Base-by-base conservation (phyloP, 2,113 vertebrate species). In the Pionites leucogaster region DNA sequence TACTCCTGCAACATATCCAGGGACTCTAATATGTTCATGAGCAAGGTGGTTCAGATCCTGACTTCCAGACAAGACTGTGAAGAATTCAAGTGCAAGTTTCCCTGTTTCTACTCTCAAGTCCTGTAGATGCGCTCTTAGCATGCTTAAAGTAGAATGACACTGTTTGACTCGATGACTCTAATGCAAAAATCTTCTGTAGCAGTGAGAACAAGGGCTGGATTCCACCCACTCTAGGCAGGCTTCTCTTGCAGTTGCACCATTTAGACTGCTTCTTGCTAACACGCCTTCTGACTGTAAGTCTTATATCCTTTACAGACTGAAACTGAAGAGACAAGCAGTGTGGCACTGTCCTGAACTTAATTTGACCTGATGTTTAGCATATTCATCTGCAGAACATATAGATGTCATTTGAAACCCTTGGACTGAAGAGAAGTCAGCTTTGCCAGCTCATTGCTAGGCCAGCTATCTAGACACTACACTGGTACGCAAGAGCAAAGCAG, bases 51-150 rank as follows among this genome's bases (percentile, higher is more conserved):
- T 70, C 35, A 52, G 74, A 69, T 60, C 25, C 47, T 60, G 44
- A 42, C 17, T 72, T 91, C 35, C 29, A 69, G 35, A 27, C 13
- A 52, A 62, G 28, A n/a, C 11, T 60, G 10, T 35, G 50, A 88
- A 82, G 31, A 10, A 63, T 49, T 70, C 6, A 4, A 1, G 1
- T 39, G 20, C 9, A n/a, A 20, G 8, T 65, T 84, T 77, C 18
- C 11, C 8, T 33, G 9, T 59, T 28, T 18, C 67, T 79, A 11
- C 12, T 50, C 18, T 37, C 39, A 42, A 42, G 12, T 50, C 7
- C 35, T 5, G 4, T 33, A 55, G 31, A n/a, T 64, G 24, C 6
- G 11, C 17, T 64, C 2, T 22, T 7, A 29, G 17, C 1, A 1
- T 2, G 0, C 17, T 49, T 41, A 42, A 46, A 35, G 35, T 25